phyloP scores from a whole-genome alignment of 2,113 vertebrate genomes.

The Pica pica region DNA sequence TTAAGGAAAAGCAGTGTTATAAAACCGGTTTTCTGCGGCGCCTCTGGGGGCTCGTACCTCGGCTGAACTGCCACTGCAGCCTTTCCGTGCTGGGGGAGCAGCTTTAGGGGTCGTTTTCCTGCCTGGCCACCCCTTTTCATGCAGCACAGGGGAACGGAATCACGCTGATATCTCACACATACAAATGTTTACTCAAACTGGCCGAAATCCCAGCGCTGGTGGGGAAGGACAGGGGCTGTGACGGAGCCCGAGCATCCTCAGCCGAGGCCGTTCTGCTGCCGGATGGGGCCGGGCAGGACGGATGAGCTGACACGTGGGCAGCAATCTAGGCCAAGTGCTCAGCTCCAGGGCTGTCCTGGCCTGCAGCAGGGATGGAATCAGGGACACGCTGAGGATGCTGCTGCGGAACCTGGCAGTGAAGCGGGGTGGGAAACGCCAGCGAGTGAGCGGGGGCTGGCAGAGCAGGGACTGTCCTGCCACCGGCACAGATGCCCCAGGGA shows the following conservation, averaged over 20 bases:
- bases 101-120: not conserved
- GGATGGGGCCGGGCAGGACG: not conserved
- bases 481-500: fast-evolving
- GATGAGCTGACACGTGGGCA: not conserved
- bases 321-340: not conserved
- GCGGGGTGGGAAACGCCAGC: fast-evolving
- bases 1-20: not conserved
- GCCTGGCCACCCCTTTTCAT: fast-evolving
- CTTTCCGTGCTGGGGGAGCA: not conserved
- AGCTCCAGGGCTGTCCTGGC: not conserved
- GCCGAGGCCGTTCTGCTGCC: not conserved
- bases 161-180: not conserved
- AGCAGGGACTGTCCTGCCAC: not conserved
- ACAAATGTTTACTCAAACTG: fast-evolving
- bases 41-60: not conserved
- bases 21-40: not conserved
- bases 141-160: not conserved
- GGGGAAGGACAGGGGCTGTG: not conserved
- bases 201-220: not conserved
- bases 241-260: not conserved
- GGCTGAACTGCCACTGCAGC: not conserved
- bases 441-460: not conserved
- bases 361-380: fast-evolving
- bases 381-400: not conserved
- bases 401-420: not conserved